Evolutionary conservation across 2,888 invertebrate species (phyloP).

Genomic region (Steinernema hermaphroditum): DNA sequence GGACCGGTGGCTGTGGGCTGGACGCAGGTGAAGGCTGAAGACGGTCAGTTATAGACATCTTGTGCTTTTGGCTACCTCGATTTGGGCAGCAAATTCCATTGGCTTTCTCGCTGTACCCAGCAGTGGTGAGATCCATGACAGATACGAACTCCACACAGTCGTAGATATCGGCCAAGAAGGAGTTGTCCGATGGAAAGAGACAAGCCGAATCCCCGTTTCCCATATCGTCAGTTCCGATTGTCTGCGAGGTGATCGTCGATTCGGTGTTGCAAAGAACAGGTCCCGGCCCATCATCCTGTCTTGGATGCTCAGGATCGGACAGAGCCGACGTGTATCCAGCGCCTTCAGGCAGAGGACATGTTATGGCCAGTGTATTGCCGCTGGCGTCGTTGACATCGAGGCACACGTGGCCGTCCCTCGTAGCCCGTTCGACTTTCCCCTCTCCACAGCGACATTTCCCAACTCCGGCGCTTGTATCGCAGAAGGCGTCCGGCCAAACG

Average conservation of each 20-base stretch:
- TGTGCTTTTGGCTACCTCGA: slow-evolving; percentile 36
- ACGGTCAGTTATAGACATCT: neutral
- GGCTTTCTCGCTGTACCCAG: slow-evolving; percentile 54
- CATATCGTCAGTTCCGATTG: slow-evolving; percentile 46
- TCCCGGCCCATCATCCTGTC: slow-evolving; percentile 51
- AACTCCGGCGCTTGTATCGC: slow-evolving; percentile 54
- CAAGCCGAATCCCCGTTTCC: slow-evolving; percentile 55
- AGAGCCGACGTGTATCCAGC: slow-evolving; percentile 57
- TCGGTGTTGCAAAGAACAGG: slow-evolving; percentile 55
- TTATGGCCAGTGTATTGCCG: slow-evolving; percentile 55
- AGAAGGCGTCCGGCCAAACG: slow-evolving; percentile 59
- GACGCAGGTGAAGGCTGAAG: slow-evolving; percentile 51
- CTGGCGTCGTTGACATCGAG: slow-evolving; percentile 55
- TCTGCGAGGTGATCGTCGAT: slow-evolving; percentile 47
- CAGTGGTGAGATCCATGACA: slow-evolving; percentile 47
- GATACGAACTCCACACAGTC: slow-evolving; percentile 58
- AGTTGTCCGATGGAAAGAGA: slow-evolving; percentile 53
- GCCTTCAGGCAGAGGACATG: slow-evolving; percentile 58
- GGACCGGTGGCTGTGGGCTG: slow-evolving; percentile 58
- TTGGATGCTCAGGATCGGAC: slow-evolving; percentile 54
- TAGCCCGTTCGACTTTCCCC: slow-evolving; percentile 55
- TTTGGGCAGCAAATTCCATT: slow-evolving; percentile 59
- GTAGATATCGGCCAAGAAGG: slow-evolving; percentile 54
- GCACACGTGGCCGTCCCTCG: slow-evolving; percentile 57
- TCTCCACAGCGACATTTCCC: slow-evolving; percentile 58